Evolutionary conservation across 1,140 invertebrate genomes (phyloP), one percentile per base, ranked within the genome.

Genomic region (Leptinotarsa lineolata): DNA sequence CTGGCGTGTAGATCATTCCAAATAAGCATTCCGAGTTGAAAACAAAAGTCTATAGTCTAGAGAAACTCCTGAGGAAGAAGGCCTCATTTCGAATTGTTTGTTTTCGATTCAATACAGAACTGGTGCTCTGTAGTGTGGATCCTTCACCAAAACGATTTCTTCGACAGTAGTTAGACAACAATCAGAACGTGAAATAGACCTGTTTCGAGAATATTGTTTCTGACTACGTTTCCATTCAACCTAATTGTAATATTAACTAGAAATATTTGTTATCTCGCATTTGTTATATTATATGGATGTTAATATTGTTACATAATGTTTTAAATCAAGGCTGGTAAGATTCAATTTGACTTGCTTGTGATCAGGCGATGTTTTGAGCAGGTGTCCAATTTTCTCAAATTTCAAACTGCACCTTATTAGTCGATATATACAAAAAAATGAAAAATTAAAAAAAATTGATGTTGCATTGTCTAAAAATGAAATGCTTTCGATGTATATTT

Each of bases 401-500:
- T 54, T 54, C 48, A 54, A 58, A 54, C 44, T 45, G 67, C 68
- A 60, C 45, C n/a, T 18, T 54, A 54, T 54, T 66, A 66, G 15
- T 12, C 4, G 54, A 68, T 48, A 70, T 39, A 70, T 22, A 70
- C 61, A 77, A 77, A 18, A 66, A 61, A 46, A 72, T 69, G 72
- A 72, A 74, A 72, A 74, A 30, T 54, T 70, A 74, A 70, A 70
- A 44, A 66, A 72, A 66, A 30, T 22, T 59, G 72, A 65, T 78
- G 73, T 77, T 71, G 71, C 77, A 75, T 73, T 79, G 74, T 78
- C 68, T 71, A 76, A 72, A 70, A 59, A 70, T 75, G 74, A 68
- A 72, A 79, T 78, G 79, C 79, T 81, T 81, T 82, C 59, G 77
- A 80, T 81, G 79, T 81, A 76, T 73, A 48, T 72, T 76, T 72